Conservation (phyloP, 2,888 invertebrate genomes). For the Microctonus aethiopoides region DNA sequence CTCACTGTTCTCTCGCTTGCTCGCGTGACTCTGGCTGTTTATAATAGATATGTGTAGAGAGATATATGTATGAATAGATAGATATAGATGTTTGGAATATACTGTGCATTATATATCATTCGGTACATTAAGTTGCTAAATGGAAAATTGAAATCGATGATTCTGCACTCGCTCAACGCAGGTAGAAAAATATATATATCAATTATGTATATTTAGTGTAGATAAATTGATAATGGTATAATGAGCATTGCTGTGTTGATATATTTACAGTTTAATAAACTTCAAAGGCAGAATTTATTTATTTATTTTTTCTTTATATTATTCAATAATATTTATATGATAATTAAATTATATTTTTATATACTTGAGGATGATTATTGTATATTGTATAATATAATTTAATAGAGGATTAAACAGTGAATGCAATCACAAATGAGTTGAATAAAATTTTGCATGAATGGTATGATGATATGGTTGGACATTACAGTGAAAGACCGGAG, state of each 20-base stretch:
- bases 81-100: no score
- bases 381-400: no score
- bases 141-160: slow-evolving; percentile 64
- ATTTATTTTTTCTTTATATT: no score
- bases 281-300: slow-evolving; percentile 14
- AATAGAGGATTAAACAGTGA: no score
- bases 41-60: no score
- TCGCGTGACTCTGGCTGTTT: no score
- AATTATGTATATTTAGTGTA: no score
- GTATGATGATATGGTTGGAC: slow-evolving; percentile 24
- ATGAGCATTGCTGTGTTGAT: slow-evolving; percentile 15
- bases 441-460: background rate
- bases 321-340: no score
- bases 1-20: slow-evolving; percentile 36
- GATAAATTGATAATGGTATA: slow-evolving; percentile 3
- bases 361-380: no score
- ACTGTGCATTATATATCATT: slow-evolving; percentile 53
- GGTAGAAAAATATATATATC: slow-evolving; percentile 13
- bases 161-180: slow-evolving; percentile 35
- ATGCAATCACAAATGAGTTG: background rate
- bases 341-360: no score
- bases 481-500: slow-evolving; percentile 35
- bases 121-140: slow-evolving; percentile 64
- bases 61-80: slow-evolving; percentile 15
- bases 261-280: slow-evolving; percentile 30